Percentiles rank a stretch among this genome's conserved stretches.
Conservation (phyloP, 2,113 vertebrate genomes). For the Delphinapterus leucas region DNA sequence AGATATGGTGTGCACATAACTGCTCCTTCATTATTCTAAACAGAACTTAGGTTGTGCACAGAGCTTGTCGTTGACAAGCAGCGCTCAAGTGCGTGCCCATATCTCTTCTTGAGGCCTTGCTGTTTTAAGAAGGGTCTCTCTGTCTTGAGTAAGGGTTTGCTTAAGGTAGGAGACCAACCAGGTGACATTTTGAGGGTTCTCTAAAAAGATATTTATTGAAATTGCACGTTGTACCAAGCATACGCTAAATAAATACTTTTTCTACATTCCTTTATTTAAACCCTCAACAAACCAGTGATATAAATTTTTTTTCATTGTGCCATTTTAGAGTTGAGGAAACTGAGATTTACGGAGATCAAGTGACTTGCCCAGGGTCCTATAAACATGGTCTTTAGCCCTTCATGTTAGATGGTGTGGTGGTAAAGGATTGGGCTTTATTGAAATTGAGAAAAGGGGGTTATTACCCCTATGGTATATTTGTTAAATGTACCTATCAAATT, state of each 20-base stretch:
- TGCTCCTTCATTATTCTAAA: not conserved
- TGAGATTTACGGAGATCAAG: not conserved
- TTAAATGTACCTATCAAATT: not conserved
- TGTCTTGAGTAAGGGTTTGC: not conserved
- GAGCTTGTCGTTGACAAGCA: not conserved
- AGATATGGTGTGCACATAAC: not conserved
- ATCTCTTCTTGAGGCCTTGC: not conserved
- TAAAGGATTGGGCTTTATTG: not conserved
- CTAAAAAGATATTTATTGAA: not conserved
- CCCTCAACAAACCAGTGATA: not conserved
- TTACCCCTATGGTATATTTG: not conserved
- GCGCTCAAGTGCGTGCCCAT: not conserved
- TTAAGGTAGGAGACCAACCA: not conserved
- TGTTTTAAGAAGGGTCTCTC: not conserved
- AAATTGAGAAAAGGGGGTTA: not conserved
- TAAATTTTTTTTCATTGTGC: not conserved
- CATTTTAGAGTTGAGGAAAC: not conserved
- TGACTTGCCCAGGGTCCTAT: not conserved
- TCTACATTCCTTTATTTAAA: not conserved
- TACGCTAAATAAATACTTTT: accelerated
- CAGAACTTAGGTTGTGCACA: not conserved
- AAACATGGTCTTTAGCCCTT: not conserved
- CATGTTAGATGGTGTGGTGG: not conserved
- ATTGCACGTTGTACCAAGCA: not conserved
- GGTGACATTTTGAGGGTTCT: not conserved